phyloP scores from a whole-genome alignment of 2,797 vertebrate genomes.

The Ispidina picta region DNA sequence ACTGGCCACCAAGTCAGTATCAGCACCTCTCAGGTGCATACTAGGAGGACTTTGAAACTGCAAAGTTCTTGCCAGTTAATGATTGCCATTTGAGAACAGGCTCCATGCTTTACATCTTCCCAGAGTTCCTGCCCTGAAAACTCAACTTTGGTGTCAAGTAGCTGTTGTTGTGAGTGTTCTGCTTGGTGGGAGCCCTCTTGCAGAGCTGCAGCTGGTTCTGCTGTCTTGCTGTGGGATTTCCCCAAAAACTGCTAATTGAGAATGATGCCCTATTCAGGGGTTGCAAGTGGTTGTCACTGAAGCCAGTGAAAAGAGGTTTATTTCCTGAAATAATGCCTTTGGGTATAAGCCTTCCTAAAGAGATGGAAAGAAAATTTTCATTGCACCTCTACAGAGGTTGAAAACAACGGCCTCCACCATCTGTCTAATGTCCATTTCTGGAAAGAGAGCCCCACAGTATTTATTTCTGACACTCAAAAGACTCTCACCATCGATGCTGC shows the following conservation, averaged over 20 bases:
- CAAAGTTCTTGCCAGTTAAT: neutral
- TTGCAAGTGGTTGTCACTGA: neutral
- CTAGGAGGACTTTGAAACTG: neutral
- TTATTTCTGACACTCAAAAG: neutral
- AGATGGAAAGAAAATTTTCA: neutral
- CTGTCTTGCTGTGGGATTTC: neutral
- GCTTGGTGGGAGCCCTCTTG: neutral
- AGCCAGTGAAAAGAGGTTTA: neutral
- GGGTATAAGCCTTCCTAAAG: neutral
- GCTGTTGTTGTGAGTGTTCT: neutral
- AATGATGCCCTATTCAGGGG: neutral
- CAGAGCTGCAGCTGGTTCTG: neutral
- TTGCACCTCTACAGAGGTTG: neutral
- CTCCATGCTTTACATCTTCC: neutral
- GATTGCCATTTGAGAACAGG: neutral
- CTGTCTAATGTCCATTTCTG: neutral
- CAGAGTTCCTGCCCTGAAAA: neutral
- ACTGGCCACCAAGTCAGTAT: neutral
- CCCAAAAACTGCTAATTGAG: neutral
- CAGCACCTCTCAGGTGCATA: fast-evolving
- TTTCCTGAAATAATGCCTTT: neutral
- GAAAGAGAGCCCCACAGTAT: neutral
- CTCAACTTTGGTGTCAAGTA: neutral
- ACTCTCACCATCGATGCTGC: neutral
- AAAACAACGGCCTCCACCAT: neutral